Evolutionary conservation across 2,113 vertebrate genomes (phyloP).

Genomic region (Oncorhynchus tshawytscha): DNA sequence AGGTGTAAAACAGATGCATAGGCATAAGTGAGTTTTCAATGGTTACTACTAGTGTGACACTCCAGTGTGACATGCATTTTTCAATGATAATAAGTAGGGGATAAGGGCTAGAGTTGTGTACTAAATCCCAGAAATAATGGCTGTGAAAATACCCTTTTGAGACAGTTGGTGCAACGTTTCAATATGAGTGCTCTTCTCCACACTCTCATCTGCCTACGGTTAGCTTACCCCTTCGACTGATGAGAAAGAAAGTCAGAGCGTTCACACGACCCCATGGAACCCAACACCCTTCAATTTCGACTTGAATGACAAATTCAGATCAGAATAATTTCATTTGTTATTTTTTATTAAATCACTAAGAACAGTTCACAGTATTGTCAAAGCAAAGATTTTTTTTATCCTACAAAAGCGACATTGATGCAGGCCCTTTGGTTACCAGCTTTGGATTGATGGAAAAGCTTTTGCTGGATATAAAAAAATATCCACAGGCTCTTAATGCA

Average conservation of each 20-base stretch:
- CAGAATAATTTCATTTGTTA: neutral
- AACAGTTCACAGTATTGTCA: neutral
- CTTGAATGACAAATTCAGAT: constrained; percentile 4
- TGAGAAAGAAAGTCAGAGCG: neutral
- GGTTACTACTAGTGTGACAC: neutral
- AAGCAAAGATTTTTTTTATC: neutral
- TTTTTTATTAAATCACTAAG: neutral
- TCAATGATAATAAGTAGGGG: neutral
- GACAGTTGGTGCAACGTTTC: constrained; percentile 40
- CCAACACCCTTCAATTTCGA: neutral
- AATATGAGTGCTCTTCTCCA: constrained; percentile 24
- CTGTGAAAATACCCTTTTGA: constrained; percentile 39
- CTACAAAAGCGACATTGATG: neutral
- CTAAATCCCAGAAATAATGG: constrained; percentile 34
- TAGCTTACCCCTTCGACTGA: constrained; percentile 12
- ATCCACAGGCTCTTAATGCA: neutral
- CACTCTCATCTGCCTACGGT: constrained; percentile 26
- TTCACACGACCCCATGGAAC: neutral
- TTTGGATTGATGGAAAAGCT: neutral
- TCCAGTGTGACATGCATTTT: neutral
- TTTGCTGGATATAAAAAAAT: neutral
- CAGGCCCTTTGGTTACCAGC: neutral
- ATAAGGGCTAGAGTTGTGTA: neutral
- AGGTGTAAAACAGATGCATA: neutral
- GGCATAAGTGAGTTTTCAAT: neutral